Evolutionary conservation across 1,140 invertebrate genomes (phyloP), one percentile per base, ranked within the genome.

Genomic region (Philopotamus ludificatus): DNA sequence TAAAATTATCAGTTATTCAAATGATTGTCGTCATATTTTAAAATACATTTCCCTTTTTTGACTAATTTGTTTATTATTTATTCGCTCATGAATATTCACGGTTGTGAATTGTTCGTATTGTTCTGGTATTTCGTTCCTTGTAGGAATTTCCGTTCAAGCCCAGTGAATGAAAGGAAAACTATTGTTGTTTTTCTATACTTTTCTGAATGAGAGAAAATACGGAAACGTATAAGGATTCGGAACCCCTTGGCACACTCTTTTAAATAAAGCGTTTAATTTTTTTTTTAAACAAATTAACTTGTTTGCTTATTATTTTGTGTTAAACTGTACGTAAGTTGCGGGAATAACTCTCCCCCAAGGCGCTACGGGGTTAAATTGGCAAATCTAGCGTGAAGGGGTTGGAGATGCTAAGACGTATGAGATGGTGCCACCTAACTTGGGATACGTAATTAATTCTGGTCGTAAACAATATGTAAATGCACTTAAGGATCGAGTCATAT

Each of bases 221-320:
- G n/a, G 42, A 44, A 12, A 44, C n/a, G 20, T 44, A 15, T 44
- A 3, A 44, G 3, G 20, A 3, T 3, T 44, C 20, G 3, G 12
- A 44, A 3, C 3, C 42, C n/a, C n/a, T 8, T 39, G n/a, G 47
- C 16, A 1, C 47, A 21, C 15, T 10, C 22, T 55, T 63, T 63
- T 53, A 53, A 60, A 63, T 59, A 49, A 63, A 67, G 53, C 45
- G 47, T 51, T 67, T 28, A n/a, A 53, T 34, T 53, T 53, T 63
- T 64, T 34, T 28, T 60, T 65, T 66, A 63, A 66, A 58, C 67
- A 69, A 69, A 66, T 66, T 69, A 63, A 69, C 63, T n/a, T n/a
- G n/a, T n/a, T n/a, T n/a, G n/a, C n/a, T n/a, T n/a, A n/a, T n/a
- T n/a, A n/a, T n/a, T n/a, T n/a, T n/a, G n/a, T n/a, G n/a, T n/a